Conservation (phyloP, 2,888 invertebrate genomes). For the Alloplasta piceator region DNA sequence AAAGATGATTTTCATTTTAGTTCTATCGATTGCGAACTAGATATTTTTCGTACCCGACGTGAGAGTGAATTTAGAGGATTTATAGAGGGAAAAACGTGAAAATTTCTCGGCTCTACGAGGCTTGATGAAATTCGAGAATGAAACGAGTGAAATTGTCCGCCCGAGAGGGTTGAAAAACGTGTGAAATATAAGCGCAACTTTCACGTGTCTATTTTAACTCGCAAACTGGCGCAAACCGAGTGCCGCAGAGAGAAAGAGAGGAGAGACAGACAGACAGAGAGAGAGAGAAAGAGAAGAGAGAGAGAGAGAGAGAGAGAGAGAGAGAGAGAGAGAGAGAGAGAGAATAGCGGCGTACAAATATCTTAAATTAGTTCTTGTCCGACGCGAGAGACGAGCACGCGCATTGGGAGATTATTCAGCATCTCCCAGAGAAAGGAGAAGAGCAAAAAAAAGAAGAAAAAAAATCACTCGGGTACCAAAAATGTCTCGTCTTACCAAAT, state of each 20-base stretch:
- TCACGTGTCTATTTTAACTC: slow-evolving; percentile 82
- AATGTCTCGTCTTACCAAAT: slow-evolving; percentile 16
- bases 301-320: slow-evolving; percentile 7
- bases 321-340: slow-evolving; percentile 44
- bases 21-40: background rate
- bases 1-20: background rate
- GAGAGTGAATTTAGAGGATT: background rate
- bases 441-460: slow-evolving; percentile 1
- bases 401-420: slow-evolving; percentile 69
- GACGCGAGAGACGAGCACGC: slow-evolving; percentile 75
- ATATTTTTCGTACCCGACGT: background rate
- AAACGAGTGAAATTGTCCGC: slow-evolving; percentile 42
- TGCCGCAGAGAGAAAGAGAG: slow-evolving; percentile 42
- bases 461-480: background rate
- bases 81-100: too few relatives aligned
- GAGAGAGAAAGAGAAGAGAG: slow-evolving; percentile 34
- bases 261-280: slow-evolving; percentile 42
- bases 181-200: slow-evolving; percentile 74
- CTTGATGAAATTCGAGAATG: slow-evolving; percentile 44
- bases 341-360: slow-evolving; percentile 75
- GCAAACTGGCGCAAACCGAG: slow-evolving; percentile 80
- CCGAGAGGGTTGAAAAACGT: slow-evolving; percentile 58
- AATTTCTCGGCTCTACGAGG: background rate
- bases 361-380: slow-evolving; percentile 81
- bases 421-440: slow-evolving; percentile 34